Base-by-base conservation (phyloP, 2,113 vertebrate species). In the Rhinogobius similis region DNA sequence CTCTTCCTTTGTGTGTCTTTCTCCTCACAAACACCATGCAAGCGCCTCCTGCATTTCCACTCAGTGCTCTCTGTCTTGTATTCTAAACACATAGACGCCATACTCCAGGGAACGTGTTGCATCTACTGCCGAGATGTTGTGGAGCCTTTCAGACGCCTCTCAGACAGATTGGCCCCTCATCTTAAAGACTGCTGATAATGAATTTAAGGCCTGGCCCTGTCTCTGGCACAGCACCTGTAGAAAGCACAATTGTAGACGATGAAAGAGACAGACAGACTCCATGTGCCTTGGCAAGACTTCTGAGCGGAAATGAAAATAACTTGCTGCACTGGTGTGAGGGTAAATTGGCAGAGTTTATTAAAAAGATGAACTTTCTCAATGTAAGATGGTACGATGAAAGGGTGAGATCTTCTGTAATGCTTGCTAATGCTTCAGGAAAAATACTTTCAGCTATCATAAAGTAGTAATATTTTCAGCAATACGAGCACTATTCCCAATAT, bases 131-230 rank as follows among this genome's bases (percentile, higher is more conserved):
- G 73, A 36, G 56, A 21, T 53, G 68, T 82, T 75, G 65, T 59
- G 23, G 67, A 77, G 83, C 76, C 77, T 86, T 82, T 75, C 82
- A 87, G 83, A 87, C 85, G 84, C 86, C 88, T 89, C 70, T 91
- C 88, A 89, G 87, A 88, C 87, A 87, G 89, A 91, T 91, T 89
- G 88, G 84, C 88, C 89, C 84, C 85, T 89, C 85, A 79, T 87
- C 83, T 87, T 86, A 84, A 86, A 88, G 87, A 87, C 87, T 82
- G 82, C 78, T 84, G 86, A 90, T 91, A 87, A 91, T 90, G 87
- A 86, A 90, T 90, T 89, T 90, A 87, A 87, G 86, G 84, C 82
- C 66, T 62, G 72, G 83, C 79, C 85, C 77, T 77, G 87, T 83
- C 84, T 86, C 73, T 78, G 81, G 81, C 82, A 24, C 78, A 16